Base-by-base conservation (phyloP, 1,140 invertebrate species). In the Solenopsis fugax region DNA sequence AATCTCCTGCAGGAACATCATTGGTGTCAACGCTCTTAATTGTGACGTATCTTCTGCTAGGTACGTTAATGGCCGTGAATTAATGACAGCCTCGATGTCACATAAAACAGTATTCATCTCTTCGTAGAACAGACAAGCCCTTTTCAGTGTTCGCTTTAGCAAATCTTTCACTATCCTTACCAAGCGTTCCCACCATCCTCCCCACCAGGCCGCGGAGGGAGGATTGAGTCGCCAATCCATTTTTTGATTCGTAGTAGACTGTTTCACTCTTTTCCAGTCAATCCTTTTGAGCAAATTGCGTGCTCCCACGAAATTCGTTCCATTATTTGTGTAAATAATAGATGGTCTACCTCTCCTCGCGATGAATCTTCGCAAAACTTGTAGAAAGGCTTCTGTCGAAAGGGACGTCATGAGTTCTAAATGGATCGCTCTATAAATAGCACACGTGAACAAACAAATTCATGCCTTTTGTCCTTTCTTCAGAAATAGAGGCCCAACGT, bases 171-270 rank as follows among this genome's bases (percentile, higher is more conserved):
- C 41, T 0, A 92, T 60, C 48, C 92, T 84, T 13, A 93, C 88
- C 13, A 94, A 37, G 21, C 94, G 62, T 65, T 94, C 90, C 92
- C 93, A 94, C 62, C 75, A 93, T 24, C 92, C 92, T 67, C 92
- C 91, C 93, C 91, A 93, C 93, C 93, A 94, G 16, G 94, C 60
- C 12, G 94, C 91, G 12, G 90, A 72, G 12, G 94, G 91, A 10
- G 93, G 92, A 85, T 93, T 94, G 85, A 95, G 94, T 2, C 87
- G 82, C 91, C 93, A 95, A 10, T 87, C n/a, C 54, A 95, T 94
- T 45, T 77, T 52, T 87, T 89, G 21, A 16, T 21, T 89, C 0
- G 64, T n/a, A 50, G 77, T 86, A 18, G 75, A 67, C 48, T 77
- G 81, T 4, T 16, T n/a, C 0, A 93, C 77, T 52, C 24, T 18